Evolutionary conservation across 1,140 invertebrate species (phyloP).

Genomic region (Meloidogyne chitwoodi): DNA sequence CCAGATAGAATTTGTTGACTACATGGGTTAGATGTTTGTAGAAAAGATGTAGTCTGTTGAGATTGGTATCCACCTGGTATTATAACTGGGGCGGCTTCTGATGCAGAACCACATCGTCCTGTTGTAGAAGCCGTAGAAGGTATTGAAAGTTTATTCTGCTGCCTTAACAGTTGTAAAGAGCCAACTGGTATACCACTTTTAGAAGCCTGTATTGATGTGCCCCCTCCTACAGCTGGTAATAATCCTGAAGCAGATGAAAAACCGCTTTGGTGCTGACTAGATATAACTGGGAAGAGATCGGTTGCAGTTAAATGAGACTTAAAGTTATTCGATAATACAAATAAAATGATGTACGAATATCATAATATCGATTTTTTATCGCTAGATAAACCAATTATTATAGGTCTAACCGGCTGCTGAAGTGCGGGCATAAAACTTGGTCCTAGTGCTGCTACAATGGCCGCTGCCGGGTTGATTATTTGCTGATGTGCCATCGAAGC

Average conservation of each 20-base stretch:
- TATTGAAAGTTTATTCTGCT: not conserved
- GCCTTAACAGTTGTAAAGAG: not conserved
- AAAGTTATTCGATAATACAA: too few species aligned
- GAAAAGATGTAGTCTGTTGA: not conserved
- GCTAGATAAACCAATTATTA: too few species aligned
- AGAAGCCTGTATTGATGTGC: not conserved
- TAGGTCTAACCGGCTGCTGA: not conserved
- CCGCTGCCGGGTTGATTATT: not conserved
- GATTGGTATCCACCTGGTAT: constrained; percentile 2
- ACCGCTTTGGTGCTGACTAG: not conserved
- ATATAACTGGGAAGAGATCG: not conserved
- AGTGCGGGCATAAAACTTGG: not conserved
- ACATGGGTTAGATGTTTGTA: constrained; percentile 18
- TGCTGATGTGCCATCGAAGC: constrained; percentile 16
- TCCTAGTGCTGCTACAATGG: not conserved
- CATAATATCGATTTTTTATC: too few species aligned
- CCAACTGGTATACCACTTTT: not conserved
- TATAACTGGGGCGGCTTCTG: not conserved
- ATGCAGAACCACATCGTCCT: not conserved
- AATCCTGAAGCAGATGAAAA: not conserved
- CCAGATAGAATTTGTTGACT: constrained; percentile 11
- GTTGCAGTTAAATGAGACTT: not conserved
- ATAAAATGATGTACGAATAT: too few species aligned
- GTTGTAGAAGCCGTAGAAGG: not conserved
- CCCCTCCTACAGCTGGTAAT: not conserved